Evolutionary conservation across 2,888 invertebrate genomes (phyloP), one percentile per base, ranked within the genome.

Genomic region (Diplolepis rosae): DNA sequence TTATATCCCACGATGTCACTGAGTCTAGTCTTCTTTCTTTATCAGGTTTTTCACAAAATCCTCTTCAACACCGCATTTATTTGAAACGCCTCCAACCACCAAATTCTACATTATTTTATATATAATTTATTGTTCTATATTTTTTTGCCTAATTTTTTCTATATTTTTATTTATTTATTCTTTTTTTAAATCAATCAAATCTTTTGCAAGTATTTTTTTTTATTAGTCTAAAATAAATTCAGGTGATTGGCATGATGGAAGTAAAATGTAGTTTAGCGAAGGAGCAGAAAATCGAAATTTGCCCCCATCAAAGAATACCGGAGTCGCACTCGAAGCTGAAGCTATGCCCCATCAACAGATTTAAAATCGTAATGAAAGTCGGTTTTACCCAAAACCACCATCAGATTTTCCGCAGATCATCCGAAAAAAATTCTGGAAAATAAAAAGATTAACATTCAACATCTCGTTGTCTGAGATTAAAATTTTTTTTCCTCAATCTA

Each of bases 11-110:
- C 30, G 51, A 66, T 9, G 48, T 51, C 35, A 22, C 35, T 18
- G 9, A 15, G 18, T 22, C 15, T 11, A 0, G 70, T 69, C 79
- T 75, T 75, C 72, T 73, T 71, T 77, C 77, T 77, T 76, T 39
- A n/a, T 39, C 56, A 22, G 22, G n/a, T 24, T 18, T 15, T n/a
- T 75, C 67, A 68, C 70, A 71, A 7, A 66, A 71, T 71, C 71
- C 68, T 77, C 80, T 79, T 77, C 79, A 73, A 69, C 72, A 75
- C 3, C 15, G 61, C 52, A 52, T 27, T 30, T 28, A 52, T 27
- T 39, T 61, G 24, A 27, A 61, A 61, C 61, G 71, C 66, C 45
- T 69, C 75, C 72, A 77, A 15, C 45, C 73, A 78, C 72, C 73
- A 61, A 32, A 3, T 70, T 72, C 69, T 32, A 52, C 32, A 32